A percentile compares a stretch with the other conserved stretches of the same genome.
Conservation (phyloP, 2,888 invertebrate genomes). For the Dicyrtomina minuta region DNA sequence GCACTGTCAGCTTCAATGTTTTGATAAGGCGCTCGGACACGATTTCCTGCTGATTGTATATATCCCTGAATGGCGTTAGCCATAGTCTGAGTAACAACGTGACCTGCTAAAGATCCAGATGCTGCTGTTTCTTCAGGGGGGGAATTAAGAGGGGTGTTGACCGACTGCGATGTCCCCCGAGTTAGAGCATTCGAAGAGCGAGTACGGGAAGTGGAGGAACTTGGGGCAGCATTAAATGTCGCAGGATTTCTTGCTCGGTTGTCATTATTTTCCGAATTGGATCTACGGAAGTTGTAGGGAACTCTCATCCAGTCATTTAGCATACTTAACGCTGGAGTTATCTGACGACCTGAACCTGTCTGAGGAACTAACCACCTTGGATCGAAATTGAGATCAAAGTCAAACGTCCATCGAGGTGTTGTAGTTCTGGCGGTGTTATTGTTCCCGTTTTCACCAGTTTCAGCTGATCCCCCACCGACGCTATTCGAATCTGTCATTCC, state of each 20-base stretch:
- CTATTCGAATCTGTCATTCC: conserved; percentile 11
- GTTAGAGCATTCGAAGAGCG: conserved; percentile 2
- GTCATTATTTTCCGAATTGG: conserved; percentile 20
- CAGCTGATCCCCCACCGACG: conserved; percentile 5
- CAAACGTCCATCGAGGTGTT: conserved; percentile 41
- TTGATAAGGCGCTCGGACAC: conserved; percentile 26
- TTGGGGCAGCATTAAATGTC: not conserved
- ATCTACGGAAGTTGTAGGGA: conserved; percentile 34
- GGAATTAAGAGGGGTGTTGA: not conserved
- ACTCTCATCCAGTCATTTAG: conserved; percentile 48
- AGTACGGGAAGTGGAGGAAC: not conserved
- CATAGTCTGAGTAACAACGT: not conserved
- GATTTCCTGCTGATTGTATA: not conserved
- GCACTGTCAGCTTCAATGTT: conserved; percentile 33
- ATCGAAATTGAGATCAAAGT: conserved; percentile 50
- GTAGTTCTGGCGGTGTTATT: not conserved
- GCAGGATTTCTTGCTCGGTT: not conserved
- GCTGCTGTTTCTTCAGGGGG: not conserved
- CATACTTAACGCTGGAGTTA: conserved; percentile 38
- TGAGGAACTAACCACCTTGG: conserved; percentile 48
- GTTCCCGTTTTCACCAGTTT: conserved; percentile 7
- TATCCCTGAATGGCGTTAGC: not conserved
- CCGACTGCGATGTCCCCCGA: not conserved
- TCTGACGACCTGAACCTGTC: conserved; percentile 30
- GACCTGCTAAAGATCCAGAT: not conserved